Percentiles rank a stretch among this genome's conserved stretches.
Conservation (phyloP, 2,797 vertebrate species). For the Stomatorhinus walkeri region DNA sequence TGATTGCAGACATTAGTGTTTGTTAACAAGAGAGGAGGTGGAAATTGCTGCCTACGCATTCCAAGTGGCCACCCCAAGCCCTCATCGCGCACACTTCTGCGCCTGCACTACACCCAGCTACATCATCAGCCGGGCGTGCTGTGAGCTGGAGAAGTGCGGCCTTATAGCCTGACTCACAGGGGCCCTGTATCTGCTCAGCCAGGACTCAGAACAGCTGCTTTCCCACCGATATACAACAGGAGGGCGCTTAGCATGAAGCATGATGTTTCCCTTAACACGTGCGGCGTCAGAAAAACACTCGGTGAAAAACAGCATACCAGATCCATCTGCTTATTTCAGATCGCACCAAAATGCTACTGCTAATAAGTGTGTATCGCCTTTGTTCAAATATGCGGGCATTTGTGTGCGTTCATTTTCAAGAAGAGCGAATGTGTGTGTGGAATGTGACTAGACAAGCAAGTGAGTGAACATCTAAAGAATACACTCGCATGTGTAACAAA, state of each 20-base stretch:
- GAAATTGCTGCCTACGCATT: constrained; percentile 2
- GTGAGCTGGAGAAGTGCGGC: not conserved
- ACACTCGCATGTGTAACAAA: not conserved
- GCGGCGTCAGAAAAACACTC: not conserved
- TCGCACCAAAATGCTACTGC: not conserved
- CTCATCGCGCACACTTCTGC: not conserved
- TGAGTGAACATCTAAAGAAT: not conserved
- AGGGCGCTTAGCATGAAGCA: not conserved
- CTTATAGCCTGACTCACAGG: not conserved
- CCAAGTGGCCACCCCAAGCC: not conserved
- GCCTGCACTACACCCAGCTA: not conserved
- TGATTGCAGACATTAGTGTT: constrained; percentile 17
- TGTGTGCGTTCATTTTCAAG: not conserved
- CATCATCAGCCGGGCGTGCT: not conserved
- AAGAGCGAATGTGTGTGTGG: not conserved
- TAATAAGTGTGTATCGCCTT: not conserved
- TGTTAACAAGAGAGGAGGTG: constrained; percentile 17
- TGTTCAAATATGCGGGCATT: not conserved
- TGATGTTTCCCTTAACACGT: not conserved
- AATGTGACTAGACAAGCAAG: not conserved
- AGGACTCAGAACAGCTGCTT: not conserved
- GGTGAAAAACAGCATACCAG: not conserved
- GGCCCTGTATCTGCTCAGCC: not conserved
- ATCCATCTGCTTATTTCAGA: not conserved
- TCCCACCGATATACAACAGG: not conserved